These are phyloP conservation scores for Catostylus mosaicus DNA, from an alignment of 30 jellyfish, hydroid and myxozoan genomes.

Conservation along the genomic window DNA sequence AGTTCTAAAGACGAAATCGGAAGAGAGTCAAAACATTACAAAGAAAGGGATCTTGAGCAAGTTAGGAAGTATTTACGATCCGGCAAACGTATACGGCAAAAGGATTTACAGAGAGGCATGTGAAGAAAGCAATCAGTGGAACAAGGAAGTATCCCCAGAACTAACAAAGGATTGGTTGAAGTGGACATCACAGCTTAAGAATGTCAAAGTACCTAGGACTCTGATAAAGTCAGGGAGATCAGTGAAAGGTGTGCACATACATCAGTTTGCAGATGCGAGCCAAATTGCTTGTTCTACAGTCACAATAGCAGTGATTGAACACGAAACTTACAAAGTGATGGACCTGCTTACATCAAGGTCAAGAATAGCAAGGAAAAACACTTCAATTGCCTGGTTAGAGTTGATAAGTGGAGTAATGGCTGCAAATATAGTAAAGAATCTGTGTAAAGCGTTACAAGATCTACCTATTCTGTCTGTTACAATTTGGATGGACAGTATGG, in stretches of 20 bases:
- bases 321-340: conserved; percentile 32
- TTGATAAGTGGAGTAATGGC: conserved; percentile 71
- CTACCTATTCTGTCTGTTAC: conserved; percentile 15
- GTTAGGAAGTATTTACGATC: conserved; percentile 23
- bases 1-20: neutral
- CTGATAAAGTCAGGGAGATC: neutral
- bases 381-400: conserved; percentile 69
- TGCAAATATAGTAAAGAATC: conserved; percentile 60
- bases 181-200: neutral
- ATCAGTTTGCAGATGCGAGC: conserved; percentile 75
- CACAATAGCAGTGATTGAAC: conserved; percentile 47
- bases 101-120: conserved; percentile 25
- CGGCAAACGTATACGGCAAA: neutral
- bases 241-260: conserved; percentile 46
- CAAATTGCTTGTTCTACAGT: conserved; percentile 61
- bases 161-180: conserved; percentile 4
- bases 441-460: conserved; percentile 26
- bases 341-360: conserved; percentile 45
- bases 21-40: neutral
- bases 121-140: conserved; percentile 10
- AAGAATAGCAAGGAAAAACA: conserved; percentile 57
- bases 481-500: conserved; percentile 60
- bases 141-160: neutral
- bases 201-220: conserved; percentile 1
- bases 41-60: neutral